Conservation (phyloP, 2,797 vertebrate genomes). For the Lutra lutra region DNA sequence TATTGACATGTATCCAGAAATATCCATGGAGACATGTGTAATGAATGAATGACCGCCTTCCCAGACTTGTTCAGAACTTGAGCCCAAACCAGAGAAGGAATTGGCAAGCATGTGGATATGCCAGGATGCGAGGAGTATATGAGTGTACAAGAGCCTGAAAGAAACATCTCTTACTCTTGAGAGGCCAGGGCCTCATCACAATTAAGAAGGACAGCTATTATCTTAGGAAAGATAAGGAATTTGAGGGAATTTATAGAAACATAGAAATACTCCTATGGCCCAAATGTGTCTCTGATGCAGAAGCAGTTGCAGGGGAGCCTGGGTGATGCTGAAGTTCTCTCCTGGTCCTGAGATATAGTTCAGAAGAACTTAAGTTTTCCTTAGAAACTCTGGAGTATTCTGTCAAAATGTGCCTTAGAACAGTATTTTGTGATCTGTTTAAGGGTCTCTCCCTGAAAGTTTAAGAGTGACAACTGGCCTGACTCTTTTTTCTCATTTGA, state of each 20-base stretch:
- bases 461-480: neutral
- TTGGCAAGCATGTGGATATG: neutral
- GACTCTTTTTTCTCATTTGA: constrained; percentile 56
- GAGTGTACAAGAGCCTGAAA: neutral
- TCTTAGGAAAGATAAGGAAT: neutral
- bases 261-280: neutral
- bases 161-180: neutral
- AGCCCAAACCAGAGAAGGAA: neutral
- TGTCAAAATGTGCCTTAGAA: neutral
- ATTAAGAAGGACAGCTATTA: neutral
- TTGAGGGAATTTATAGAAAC: neutral
- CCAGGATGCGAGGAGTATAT: neutral
- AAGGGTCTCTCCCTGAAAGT: neutral
- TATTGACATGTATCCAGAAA: neutral
- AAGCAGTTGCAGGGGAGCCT: neutral
- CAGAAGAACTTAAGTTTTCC: constrained; percentile 9
- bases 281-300: neutral
- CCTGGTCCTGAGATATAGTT: neutral
- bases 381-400: neutral
- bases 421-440: neutral
- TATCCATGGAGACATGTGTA: neutral
- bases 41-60: neutral
- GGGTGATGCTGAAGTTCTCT: neutral
- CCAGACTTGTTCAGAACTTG: neutral
- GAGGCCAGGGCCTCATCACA: neutral